A percentile compares a stretch with the other conserved stretches of the same genome.
These are phyloP conservation scores for Heliconius hewitsoni DNA, from an alignment of 1,140 invertebrate genomes.

Conservation along the genomic window DNA sequence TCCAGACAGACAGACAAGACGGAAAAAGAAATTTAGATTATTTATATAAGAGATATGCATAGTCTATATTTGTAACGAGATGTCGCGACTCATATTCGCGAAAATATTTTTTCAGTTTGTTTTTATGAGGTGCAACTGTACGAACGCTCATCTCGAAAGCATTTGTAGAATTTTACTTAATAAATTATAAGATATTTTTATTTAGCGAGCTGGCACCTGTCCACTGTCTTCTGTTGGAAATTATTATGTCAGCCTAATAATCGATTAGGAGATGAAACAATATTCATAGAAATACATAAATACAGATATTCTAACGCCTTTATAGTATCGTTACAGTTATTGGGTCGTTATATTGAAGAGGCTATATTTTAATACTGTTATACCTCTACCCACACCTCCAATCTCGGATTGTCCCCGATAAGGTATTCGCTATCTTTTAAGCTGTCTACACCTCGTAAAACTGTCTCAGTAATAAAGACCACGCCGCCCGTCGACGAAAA, in stretches of 20 bases:
- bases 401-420: constrained; percentile 42
- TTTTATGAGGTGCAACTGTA: constrained; percentile 78
- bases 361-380: constrained; percentile 22
- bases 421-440: constrained; percentile 52
- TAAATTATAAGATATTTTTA: constrained; percentile 79
- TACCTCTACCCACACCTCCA: constrained; percentile 24
- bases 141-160: constrained; percentile 59
- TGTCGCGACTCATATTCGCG: constrained; percentile 52
- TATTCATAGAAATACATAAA: constrained; percentile 34
- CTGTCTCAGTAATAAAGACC: constrained; percentile 58
- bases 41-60: constrained; percentile 43
- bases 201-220: constrained; percentile 67
- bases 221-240: constrained; percentile 64
- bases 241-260: constrained; percentile 55
- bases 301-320: constrained; percentile 9
- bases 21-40: constrained; percentile 29
- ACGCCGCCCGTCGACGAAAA: constrained; percentile 48
- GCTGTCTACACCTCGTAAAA: constrained; percentile 69
- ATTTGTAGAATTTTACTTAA: constrained; percentile 73
- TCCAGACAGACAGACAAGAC: background rate
- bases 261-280: constrained; percentile 47
- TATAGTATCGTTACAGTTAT: constrained; percentile 17
- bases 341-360: constrained; percentile 13
- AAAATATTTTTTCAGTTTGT: constrained; percentile 69
- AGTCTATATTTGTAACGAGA: constrained; percentile 52